Base-by-base conservation (phyloP, 64 coral and sea anemone species). In the Hydrozoanthus tunicans region DNA sequence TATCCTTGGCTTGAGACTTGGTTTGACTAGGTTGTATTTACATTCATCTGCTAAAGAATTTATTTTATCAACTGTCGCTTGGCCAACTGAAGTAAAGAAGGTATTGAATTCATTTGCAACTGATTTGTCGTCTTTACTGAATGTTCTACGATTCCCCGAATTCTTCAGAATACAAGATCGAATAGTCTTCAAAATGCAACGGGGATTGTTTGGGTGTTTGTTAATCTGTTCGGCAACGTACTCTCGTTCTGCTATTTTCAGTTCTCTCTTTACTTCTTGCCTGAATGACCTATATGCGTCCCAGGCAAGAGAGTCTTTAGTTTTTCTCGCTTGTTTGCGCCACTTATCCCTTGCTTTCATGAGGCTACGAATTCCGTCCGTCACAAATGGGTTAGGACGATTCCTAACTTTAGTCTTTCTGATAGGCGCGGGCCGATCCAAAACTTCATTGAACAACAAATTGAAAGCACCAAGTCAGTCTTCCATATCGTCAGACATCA, bases 331-430 rank as follows among this genome's bases (percentile, higher is more conserved):
- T 64, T 51, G 80, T 14, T 63, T 83, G 23, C 80, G 58, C 80
- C 80, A 83, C 6, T 83, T 62, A 27, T 83, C 80, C 51, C 80
- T 83, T 64, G 80, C 58, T n/a, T 83, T 62, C 58, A 83, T 83
- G 4, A 83, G 51, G 59, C 59, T 51, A 64, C 58, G 80, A 83
- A 83, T 83, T 67, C 63, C 80, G 4, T 24, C 80, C 64, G 80
- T 83, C 23, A 83, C 80, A 67, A 82, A 82, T 65, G 80, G 80
- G 55, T 65, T 62, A 1, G 80, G 58, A 65, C 80, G 57, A 20
- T 65, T 65, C 26, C 80, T 82, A n/a, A 82, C 80, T 82, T 82
- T 82, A 43, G 3, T 68, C 65, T 68, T 68, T 68, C 65, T 68
- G 20, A 68, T 68, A 9, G 65, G 65, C 20, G 65, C 65, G 13